Evolutionary conservation across 2,113 vertebrate species (phyloP), one percentile per base, ranked within the genome.

Genomic region (Dolichallabes microphthalmus): DNA sequence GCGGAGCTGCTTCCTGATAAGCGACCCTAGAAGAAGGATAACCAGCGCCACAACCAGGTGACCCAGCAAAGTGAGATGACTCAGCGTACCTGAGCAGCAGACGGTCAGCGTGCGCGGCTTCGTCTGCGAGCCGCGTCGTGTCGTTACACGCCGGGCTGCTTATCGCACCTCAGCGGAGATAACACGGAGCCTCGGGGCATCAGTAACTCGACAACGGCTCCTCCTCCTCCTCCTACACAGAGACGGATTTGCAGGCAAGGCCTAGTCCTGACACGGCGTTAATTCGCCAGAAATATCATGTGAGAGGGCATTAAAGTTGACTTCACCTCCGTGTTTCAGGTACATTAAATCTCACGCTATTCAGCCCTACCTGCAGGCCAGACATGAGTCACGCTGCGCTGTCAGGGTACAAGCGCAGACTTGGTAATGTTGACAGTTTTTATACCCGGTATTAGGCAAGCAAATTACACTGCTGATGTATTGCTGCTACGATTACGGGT

Each of bases 111-210:
- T 14, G 60, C 15, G 27, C 7, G 8, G 22, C 27, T 69, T 85
- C 39, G 6, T 50, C 30, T 27, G 30, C 17, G 25, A 82, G 80
- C 77, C 80, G 52, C 83, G 86, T 60, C 82, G 73, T 82, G 86
- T 60, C 82, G 66, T 82, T 76, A 89, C 89, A 89, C 12, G 88
- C 53, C 84, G 20, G 53, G 52, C 79, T 77, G 39, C 75, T 87
- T 86, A 87, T 88, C 87, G 68, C 79, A 84, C 27, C 86, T 85
- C 73, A 8, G 19, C 35, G 25, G 17, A 84, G 83, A 90, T 88
- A 45, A 45, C 7, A 87, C 52, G 50, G 60, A 75, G 52, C 89
- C 86, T 76, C 25, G 82, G 27, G 89, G 87, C 86, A 85, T 77
- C 87, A 64, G 68, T 87, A 83, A 71, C 63, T 87, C 35, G 74